phyloP scores from a whole-genome alignment of 2,888 invertebrate genomes.

The Trachelus tabidus region DNA sequence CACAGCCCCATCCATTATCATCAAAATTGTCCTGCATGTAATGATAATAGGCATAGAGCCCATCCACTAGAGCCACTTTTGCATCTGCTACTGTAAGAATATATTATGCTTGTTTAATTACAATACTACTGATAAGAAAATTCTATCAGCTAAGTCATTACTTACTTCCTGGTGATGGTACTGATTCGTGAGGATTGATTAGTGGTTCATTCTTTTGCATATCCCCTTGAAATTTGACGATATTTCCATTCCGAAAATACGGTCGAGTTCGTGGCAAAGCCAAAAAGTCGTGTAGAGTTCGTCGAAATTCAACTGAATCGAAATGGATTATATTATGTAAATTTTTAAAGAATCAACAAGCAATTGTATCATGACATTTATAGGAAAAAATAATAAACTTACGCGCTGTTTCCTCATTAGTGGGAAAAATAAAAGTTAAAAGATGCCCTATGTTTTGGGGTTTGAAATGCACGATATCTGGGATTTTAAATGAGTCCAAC shows the following conservation, averaged over 20 bases:
- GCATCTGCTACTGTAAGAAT: conserved; percentile 61
- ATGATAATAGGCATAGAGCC: conserved; percentile 94
- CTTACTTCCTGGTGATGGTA: conserved; percentile 57
- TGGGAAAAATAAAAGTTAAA: conserved; percentile 79
- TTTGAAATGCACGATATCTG: conserved; percentile 81
- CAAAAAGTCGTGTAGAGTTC: conserved; percentile 78
- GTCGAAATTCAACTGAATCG: conserved; percentile 73
- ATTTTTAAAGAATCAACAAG: not conserved
- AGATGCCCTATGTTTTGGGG: conserved; percentile 80
- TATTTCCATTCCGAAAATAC: conserved; percentile 80
- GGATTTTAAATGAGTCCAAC: conserved; percentile 54
- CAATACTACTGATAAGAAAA: conserved; percentile 6
- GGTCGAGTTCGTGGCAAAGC: conserved; percentile 77
- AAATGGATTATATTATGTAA: conserved; percentile 10
- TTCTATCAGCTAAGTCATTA: conserved; percentile 10
- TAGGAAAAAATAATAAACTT: conserved; percentile 52
- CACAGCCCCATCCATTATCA: conserved; percentile 99
- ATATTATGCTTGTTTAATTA: not conserved
- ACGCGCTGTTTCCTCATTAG: conserved; percentile 76
- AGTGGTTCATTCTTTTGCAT: conserved; percentile 68
- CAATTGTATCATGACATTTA: not conserved
- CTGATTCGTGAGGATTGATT: conserved; percentile 80
- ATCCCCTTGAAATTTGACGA: conserved; percentile 69
- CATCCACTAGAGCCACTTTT: conserved; percentile 75
- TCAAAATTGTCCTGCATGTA: conserved; percentile 95